Evolutionary conservation across 2,797 vertebrate genomes (phyloP).

Genomic region (Spheniscus humboldti): DNA sequence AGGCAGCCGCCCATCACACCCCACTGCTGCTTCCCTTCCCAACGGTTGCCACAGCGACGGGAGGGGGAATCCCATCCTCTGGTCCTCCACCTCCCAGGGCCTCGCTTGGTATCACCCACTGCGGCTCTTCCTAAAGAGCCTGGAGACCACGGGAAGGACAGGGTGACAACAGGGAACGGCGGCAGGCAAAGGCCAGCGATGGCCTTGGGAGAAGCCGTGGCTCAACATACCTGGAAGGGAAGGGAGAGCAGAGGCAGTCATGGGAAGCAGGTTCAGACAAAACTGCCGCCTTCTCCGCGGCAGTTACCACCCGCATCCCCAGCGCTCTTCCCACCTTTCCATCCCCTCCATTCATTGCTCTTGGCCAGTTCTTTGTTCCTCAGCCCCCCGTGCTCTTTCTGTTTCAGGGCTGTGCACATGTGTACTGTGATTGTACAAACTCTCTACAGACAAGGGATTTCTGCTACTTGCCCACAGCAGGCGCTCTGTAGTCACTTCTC

Average conservation of each 20-base stretch:
- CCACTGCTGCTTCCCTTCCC: slow-evolving; percentile 10
- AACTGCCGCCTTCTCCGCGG: not conserved
- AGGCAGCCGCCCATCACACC: not conserved
- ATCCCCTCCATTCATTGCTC: not conserved
- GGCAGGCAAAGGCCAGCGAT: not conserved
- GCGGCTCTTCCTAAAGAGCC: not conserved
- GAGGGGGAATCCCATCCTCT: slow-evolving; percentile 55
- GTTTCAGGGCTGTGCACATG: not conserved
- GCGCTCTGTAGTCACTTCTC: not conserved
- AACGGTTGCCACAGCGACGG: slow-evolving; percentile 41
- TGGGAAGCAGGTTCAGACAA: not conserved
- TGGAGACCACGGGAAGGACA: not conserved
- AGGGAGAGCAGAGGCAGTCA: not conserved
- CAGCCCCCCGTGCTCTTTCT: not conserved
- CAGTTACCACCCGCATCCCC: not conserved
- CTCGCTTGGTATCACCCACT: not conserved
- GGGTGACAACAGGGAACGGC: not conserved
- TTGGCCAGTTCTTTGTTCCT: slow-evolving; percentile 15
- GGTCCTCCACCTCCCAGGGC: not conserved
- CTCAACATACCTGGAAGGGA: not conserved
- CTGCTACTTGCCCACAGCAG: not conserved
- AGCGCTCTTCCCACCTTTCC: not conserved
- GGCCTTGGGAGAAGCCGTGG: not conserved
- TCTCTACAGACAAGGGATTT: not conserved
- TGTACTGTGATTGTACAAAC: not conserved